A percentile compares a stretch with the other conserved stretches of the same genome.
Conservation (phyloP, 1,140 invertebrate genomes). For the Drosophila nikananu region DNA sequence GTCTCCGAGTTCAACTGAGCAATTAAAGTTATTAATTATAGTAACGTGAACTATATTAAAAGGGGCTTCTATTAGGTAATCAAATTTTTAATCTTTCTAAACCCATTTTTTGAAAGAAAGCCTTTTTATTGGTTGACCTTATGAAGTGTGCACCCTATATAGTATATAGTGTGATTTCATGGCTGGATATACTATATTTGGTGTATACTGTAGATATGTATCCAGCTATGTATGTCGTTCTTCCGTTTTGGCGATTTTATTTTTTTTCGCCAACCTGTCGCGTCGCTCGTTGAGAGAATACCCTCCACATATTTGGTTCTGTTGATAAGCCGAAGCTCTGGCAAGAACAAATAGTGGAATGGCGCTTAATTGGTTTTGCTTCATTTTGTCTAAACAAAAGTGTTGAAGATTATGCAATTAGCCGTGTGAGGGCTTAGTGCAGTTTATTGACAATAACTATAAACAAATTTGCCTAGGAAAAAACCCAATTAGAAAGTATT, state of each 20-base stretch:
- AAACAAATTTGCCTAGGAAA: neutral
- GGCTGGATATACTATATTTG: neutral
- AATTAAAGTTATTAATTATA: neutral
- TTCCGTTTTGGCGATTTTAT: constrained; percentile 17
- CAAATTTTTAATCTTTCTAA: no score
- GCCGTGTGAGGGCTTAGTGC: neutral
- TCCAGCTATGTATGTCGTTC: constrained; percentile 10
- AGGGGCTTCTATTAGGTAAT: neutral
- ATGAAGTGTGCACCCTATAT: neutral
- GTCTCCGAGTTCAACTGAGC: neutral
- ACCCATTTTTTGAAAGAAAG: neutral
- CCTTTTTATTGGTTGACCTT: neutral
- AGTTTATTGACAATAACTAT: neutral
- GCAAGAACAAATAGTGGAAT: constrained; percentile 21
- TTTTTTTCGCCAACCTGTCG: constrained; percentile 18
- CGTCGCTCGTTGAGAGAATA: constrained; percentile 8
- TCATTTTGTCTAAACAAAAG: constrained; percentile 13
- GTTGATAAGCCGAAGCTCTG: constrained; percentile 8
- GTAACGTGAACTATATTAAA: neutral
- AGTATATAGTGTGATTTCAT: constrained; percentile 5
- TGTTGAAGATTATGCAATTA: constrained; percentile 15
- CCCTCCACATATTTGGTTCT: constrained; percentile 4
- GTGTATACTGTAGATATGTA: neutral
- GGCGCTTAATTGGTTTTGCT: constrained; percentile 27
- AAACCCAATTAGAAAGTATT: neutral